These are phyloP conservation scores for Upupa epops DNA, from an alignment of 2,113 vertebrate genomes.

Conservation along the genomic window DNA sequence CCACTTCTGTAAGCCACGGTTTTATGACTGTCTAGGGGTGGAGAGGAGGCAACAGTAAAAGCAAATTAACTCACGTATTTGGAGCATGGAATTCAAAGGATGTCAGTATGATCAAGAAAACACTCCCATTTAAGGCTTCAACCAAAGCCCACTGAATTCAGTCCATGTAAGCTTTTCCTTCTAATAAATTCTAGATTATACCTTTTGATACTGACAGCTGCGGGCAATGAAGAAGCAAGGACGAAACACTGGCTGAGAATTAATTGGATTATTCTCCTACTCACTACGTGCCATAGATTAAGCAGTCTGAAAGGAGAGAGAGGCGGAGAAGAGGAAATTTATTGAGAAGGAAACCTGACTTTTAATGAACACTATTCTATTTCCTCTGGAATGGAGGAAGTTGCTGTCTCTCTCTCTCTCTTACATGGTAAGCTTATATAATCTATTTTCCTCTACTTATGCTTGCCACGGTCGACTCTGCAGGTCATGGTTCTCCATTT, in stretches of 20 bases:
- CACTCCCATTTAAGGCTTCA: fast-evolving
- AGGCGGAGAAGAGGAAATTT: not conserved
- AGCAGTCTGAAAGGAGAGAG: not conserved
- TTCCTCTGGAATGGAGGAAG: not conserved
- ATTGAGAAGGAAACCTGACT: not conserved
- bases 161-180: not conserved
- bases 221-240: not conserved
- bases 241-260: not conserved
- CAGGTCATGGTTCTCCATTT: not conserved
- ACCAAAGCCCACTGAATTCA: not conserved
- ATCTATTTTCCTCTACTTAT: not conserved
- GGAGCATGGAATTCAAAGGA: not conserved
- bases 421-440: not conserved
- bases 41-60: not conserved
- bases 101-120: not conserved
- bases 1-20: not conserved
- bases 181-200: not conserved
- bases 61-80: not conserved
- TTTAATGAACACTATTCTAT: not conserved
- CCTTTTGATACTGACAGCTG: not conserved
- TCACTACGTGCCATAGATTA: not conserved
- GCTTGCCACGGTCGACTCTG: not conserved
- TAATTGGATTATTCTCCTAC: not conserved
- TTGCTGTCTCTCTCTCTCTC: not conserved
- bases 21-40: not conserved